Base-by-base conservation (phyloP, 2,797 vertebrate genomes). In the Corythornis leucogaster region DNA sequence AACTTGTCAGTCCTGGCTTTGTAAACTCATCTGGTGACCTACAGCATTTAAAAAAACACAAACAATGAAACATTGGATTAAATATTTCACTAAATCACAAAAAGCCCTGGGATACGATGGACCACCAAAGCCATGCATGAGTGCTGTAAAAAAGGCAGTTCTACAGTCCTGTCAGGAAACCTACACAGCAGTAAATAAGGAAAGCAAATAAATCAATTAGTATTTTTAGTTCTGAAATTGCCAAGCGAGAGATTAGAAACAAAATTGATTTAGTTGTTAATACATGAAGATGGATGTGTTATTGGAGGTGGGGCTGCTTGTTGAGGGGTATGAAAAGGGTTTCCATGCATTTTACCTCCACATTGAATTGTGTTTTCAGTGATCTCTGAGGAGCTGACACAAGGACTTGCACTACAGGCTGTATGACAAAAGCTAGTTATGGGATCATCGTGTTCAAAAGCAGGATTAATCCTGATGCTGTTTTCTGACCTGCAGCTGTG, bases 1-100 rank as follows among this genome's bases (percentile, higher is more conserved):
- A 97, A 86, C 96, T 98, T 70, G 80, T 95, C 91, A 90, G 94
- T 97, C 97, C 97, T 76, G 97, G 91, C 97, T 97, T 97, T 97
- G 98, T 98, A 97, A 97, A 98, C 95, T 93, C 96, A 92, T 97
- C 98, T 97, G 98, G 97, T 97, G 96, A 98, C 97, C 99, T 99
- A 94, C 28, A 91, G 87, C 62, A 55, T n/a, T 62, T 45, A 45
- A 38, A 38, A 38, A 38, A 38, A 11, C 35, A 35, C 35, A 35
- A 12, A 38, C 35, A 11, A 19, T 61, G 73, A 77, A 69, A 22
- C 66, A 46, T 10, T 7, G 55, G 10, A 35, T 83, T 59, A 26
- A 78, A 95, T 89, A 71, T 51, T 91, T 80, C 16, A 30, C 19
- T 76, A 74, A 58, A 76, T 58, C 28, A 61, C 6, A 15, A n/a